Evolutionary conservation across 2,888 invertebrate genomes (phyloP).

Genomic region (Anthophora plumipes): DNA sequence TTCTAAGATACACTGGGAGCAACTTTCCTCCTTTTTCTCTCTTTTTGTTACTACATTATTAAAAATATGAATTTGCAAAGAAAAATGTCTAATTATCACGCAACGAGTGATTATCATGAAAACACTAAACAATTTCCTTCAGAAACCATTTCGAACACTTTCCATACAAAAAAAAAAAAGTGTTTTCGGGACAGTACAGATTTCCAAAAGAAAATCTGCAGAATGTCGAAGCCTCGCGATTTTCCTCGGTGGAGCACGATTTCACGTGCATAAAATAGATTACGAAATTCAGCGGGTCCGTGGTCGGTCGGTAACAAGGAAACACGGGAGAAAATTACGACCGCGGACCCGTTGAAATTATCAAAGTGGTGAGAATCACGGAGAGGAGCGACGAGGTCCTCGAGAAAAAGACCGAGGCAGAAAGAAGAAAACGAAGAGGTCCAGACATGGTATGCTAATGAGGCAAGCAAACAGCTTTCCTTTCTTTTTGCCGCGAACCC

Average conservation of each 20-base stretch:
- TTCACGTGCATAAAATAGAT: conserved; percentile 15
- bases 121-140: no score
- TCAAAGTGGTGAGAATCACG: conserved; percentile 44
- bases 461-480: conserved; percentile 36
- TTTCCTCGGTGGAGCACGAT: background rate
- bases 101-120: no score
- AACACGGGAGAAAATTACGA: conserved; percentile 14
- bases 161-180: no score
- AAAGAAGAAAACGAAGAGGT: conserved; percentile 9
- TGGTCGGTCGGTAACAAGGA: background rate
- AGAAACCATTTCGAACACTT: no score
- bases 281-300: conserved; percentile 17
- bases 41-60: no score
- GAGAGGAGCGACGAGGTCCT: conserved; percentile 1
- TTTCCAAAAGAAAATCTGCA: no score
- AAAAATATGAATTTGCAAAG: no score
- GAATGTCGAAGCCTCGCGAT: background rate
- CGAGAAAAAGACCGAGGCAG: background rate
- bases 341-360: conserved; percentile 32
- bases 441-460: conserved; percentile 59
- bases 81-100: no score
- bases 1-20: background rate
- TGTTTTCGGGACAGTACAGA: no score
- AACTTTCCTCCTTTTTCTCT: no score
- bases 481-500: conserved; percentile 46